Base-by-base conservation (phyloP, 1,140 invertebrate genomes). In the Mya arenaria region DNA sequence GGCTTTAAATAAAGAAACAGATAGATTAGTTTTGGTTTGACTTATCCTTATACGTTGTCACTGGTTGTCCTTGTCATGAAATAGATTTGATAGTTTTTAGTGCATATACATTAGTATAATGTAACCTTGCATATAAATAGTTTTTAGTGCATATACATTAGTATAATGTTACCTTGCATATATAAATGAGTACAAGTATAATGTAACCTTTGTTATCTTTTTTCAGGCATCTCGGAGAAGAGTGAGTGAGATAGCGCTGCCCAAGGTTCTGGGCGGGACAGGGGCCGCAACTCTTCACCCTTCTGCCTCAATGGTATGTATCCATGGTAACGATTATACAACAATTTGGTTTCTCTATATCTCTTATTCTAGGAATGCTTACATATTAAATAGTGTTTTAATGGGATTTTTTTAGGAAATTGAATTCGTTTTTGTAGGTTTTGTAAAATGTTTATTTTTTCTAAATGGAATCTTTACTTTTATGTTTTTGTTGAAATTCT, bases 231-330 rank as follows among this genome's bases (percentile, higher is more conserved):
- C 78, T 8, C 52, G 79, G 25, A 48, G 79, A 36, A 56, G 79
- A 36, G 79, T 82, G 8, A 82, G 79, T 74, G 79, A 82, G 44
- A 74, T 82, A 62, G 79, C 79, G 19, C 30, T 82, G 36, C 79
- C 79, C 37, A 82, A 73, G 41, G 79, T 82, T 10, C 79, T 82
- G 25, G 79, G 79, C n/a, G 79, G 79, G 28, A 32, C 79, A 32
- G 79, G 79, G 5, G 60, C 68, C 10, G 44, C 68, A 28, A 73
- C 52, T 52, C 58, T 82, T 28, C 79, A 82, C 28, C 79, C 79
- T 4, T 82, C 79, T 28, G 62, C 69, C 19, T 82, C 79, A n/a
- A 82, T 82, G 79, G 79, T 82, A 74, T n/a, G 68, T 81, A 63
- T n/a, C n/a, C n/a, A n/a, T 4, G n/a, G 6, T 62, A 3, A 62